Conservation (phyloP, 2,797 vertebrate species). For the Alauda arvensis region DNA sequence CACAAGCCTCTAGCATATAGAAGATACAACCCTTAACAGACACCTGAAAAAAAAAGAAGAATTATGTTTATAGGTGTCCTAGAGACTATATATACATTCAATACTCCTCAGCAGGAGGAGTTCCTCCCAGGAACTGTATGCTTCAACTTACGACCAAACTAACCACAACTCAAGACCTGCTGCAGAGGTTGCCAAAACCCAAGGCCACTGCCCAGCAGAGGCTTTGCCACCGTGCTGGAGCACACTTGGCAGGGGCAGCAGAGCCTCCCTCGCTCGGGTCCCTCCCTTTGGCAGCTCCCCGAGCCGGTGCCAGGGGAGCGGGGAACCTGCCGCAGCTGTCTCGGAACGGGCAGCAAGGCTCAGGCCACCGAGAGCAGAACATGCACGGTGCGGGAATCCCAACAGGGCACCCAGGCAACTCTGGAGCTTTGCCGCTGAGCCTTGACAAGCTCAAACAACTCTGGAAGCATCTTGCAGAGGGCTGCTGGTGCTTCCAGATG, state of each 20-base stretch:
- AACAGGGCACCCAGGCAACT: not conserved
- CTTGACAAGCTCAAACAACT: not conserved
- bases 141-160: not conserved
- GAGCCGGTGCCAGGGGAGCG: not conserved
- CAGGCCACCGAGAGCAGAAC: not conserved
- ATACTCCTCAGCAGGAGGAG: not conserved
- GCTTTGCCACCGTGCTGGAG: not conserved
- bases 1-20: not conserved
- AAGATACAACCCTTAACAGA: not conserved
- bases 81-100: not conserved
- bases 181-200: not conserved
- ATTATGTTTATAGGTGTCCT: not conserved
- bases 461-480: not conserved
- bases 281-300: no score
- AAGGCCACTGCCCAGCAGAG: not conserved
- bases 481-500: not conserved
- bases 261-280: not conserved
- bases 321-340: accelerated
- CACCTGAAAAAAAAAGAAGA: not conserved
- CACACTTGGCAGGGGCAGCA: not conserved
- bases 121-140: not conserved
- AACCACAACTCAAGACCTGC: not conserved
- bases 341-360: not conserved
- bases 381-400: accelerated
- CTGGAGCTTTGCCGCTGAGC: not conserved